Percentiles rank a stretch among this genome's conserved stretches.
Evolutionary conservation across 2,797 vertebrate genomes (phyloP).

Genomic region (Anabacerthia variegaticeps): DNA sequence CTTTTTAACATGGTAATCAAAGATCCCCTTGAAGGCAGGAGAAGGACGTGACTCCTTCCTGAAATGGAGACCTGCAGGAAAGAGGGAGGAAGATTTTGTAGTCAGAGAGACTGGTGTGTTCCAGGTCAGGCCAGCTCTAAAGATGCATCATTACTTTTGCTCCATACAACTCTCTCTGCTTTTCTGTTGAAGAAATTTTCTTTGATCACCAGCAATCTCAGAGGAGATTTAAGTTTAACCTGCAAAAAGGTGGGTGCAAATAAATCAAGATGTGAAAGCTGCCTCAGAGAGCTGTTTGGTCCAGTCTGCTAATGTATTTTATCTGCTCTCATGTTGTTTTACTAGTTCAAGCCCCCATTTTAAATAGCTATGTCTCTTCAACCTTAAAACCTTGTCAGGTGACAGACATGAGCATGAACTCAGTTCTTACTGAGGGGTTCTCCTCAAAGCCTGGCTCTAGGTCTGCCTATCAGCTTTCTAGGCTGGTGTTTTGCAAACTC

Average conservation of each 20-base stretch:
- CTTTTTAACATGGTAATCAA: neutral
- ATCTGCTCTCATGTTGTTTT: neutral
- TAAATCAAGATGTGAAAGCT: neutral
- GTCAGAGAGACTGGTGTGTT: neutral
- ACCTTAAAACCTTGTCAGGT: neutral
- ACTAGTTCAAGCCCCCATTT: neutral
- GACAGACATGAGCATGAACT: neutral
- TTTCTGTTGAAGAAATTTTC: neutral
- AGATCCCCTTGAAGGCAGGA: neutral
- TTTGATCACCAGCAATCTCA: neutral
- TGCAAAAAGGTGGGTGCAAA: neutral
- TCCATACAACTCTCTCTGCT: neutral
- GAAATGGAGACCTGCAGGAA: neutral
- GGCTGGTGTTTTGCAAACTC: fast-evolving
- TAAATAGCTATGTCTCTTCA: neutral
- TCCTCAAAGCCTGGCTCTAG: neutral
- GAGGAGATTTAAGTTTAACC: neutral
- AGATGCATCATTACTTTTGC: neutral
- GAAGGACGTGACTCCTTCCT: neutral
- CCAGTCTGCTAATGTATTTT: neutral
- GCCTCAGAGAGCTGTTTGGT: neutral
- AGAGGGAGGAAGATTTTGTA: neutral
- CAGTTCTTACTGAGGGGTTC: fast-evolving
- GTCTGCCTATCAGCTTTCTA: neutral
- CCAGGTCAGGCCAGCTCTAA: neutral